Evolutionary conservation across 2,888 invertebrate genomes (phyloP), one percentile per base, ranked within the genome.

Genomic region (Mythimna lalbum): DNA sequence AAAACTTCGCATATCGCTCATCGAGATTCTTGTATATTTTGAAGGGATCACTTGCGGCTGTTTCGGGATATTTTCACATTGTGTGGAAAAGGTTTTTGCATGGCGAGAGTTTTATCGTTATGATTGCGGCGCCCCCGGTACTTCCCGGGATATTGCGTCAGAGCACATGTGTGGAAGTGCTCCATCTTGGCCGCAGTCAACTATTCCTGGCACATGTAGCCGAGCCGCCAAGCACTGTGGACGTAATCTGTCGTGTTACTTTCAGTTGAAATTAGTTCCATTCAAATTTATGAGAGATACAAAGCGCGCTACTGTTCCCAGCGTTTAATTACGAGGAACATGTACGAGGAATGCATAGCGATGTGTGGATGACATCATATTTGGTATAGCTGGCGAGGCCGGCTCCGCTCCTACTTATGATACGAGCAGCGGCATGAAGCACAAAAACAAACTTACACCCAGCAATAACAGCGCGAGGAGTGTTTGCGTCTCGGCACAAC

Each of bases 381-480:
- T 66, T 65, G 53, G 50, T 23, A 39, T 63, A 56, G 55, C 53
- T 39, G 67, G 50, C 33, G 65, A 21, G 49, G 53, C n/a, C 43
- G 60, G 61, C 52, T 57, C 6, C n/a, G 12, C 63, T 4, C 53
- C 75, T 69, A 75, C 64, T 69, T 71, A 61, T 53, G 64, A 67
- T 66, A 60, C 43, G 68, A 66, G 56, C 64, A 52, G 55, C 47
- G 59, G 59, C 49, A 69, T 59, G 70, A 59, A 76, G 73, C 61
- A 71, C 69, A 69, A 79, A 81, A 80, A 81, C 70, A 31, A 82
- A 83, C 76, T 82, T 78, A 39, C 64, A 73, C 60, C 70, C 73
- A 74, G 69, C 83, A 76, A 74, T 68, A 83, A 72, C 80, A 78
- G 43, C 39, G 21, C 43, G 66, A 36, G 67, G 67, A 63, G 78